Evolutionary conservation across 2,113 vertebrate genomes (phyloP).

Genomic region (Rhynchomys soricoides): DNA sequence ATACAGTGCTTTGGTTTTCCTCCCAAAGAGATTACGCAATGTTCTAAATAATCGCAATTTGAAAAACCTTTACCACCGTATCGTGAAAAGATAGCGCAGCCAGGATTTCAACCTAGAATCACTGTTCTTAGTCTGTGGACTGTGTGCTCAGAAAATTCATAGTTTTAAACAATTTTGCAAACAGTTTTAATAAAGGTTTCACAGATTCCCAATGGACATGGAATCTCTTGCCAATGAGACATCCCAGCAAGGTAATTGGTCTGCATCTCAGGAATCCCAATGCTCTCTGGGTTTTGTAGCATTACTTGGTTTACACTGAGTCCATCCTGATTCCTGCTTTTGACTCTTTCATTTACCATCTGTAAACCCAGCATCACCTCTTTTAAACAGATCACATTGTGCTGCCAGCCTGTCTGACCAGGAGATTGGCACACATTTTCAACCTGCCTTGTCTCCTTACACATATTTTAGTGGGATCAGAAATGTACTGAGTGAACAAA

Average conservation of each 20-base stretch:
- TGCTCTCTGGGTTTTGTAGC: background rate
- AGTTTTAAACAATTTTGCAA: background rate
- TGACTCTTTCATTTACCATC: constrained; percentile 68
- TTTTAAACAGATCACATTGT: constrained; percentile 66
- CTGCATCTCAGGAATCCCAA: background rate
- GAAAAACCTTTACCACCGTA: background rate
- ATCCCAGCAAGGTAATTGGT: background rate
- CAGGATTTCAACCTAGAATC: background rate
- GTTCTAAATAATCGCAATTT: background rate
- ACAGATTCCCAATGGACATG: background rate
- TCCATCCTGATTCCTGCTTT: constrained; percentile 55
- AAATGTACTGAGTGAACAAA: constrained; percentile 62
- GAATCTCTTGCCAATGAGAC: background rate
- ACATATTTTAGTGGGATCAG: constrained; percentile 54
- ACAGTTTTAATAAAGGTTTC: background rate
- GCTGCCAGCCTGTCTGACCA: constrained; percentile 61
- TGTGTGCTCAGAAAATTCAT: background rate
- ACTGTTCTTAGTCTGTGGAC: background rate
- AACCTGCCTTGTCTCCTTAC: constrained; percentile 58
- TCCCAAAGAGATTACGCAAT: background rate
- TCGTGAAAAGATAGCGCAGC: background rate
- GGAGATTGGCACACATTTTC: constrained; percentile 65
- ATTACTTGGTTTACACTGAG: constrained; percentile 41
- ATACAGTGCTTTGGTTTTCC: background rate
- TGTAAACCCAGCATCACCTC: constrained; percentile 67